Conservation (phyloP, 2,113 vertebrate genomes). For the Thermophis baileyi region DNA sequence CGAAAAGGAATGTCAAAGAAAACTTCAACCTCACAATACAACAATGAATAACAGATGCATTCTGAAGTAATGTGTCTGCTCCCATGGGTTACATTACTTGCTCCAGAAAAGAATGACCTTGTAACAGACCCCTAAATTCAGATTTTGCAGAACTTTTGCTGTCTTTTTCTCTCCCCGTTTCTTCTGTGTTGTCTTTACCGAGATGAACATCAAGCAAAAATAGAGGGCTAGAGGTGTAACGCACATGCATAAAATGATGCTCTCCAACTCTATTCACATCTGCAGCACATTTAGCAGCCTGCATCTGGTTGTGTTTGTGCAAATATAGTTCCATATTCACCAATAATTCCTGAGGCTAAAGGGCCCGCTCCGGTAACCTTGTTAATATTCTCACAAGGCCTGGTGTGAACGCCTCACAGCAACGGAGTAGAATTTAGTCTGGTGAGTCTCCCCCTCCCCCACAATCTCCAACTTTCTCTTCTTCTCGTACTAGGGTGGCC, state of each 20-base stretch:
- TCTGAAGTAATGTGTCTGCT: background rate
- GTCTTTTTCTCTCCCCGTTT: background rate
- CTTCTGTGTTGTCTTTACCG: conserved; percentile 37
- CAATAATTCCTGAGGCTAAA: conserved; percentile 89
- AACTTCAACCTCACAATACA: background rate
- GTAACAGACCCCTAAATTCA: background rate
- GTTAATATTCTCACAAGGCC: conserved; percentile 82
- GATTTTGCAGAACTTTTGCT: background rate
- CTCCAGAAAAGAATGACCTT: background rate
- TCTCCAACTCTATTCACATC: conserved; percentile 75
- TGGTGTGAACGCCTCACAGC: conserved; percentile 78
- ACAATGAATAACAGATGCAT: background rate
- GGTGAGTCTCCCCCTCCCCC: conserved; percentile 50
- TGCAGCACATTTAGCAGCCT: conserved; percentile 86
- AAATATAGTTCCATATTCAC: conserved; percentile 98
- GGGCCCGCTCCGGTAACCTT: conserved; percentile 78
- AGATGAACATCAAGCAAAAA: conserved; percentile 47
- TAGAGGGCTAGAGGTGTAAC: conserved; percentile 41
- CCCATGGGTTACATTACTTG: background rate
- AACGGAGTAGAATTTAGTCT: conserved; percentile 77
- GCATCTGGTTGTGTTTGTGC: conserved; percentile 96
- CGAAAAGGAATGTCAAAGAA: background rate
- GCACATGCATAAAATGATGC: conserved; percentile 65
- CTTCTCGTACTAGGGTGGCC: conserved; percentile 73
- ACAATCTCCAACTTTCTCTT: conserved; percentile 63